Percentiles rank a stretch among this genome's conserved stretches.
phyloP scores from a whole-genome alignment of 2,797 vertebrate species.

The Crypturellus tataupa region DNA sequence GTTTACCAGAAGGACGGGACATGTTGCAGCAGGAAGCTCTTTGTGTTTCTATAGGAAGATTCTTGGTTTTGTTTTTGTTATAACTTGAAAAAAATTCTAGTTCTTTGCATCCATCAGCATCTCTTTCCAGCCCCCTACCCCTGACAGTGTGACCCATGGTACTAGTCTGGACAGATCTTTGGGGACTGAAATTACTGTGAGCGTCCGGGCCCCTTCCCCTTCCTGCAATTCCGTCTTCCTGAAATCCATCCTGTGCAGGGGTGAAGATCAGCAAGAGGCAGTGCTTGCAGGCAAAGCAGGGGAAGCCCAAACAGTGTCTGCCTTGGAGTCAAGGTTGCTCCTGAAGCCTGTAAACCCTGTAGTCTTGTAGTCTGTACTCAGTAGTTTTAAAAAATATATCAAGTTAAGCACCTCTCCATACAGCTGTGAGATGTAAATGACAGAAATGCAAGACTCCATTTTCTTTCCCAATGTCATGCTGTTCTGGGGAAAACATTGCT shows the following conservation, averaged over 20 bases:
- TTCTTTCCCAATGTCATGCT: neutral
- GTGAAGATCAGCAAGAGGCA: slow-evolving; percentile 1
- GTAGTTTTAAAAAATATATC: neutral
- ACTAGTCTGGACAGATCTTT: neutral
- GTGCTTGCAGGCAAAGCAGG: neutral
- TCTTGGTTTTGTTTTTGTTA: neutral
- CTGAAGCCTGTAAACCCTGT: neutral
- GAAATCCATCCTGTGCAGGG: slow-evolving; percentile 60
- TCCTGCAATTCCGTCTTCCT: slow-evolving; percentile 58
- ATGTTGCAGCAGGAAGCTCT: neutral
- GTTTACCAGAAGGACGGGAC: neutral
- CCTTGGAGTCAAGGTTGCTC: neutral
- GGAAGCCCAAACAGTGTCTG: neutral
- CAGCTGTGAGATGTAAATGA: neutral
- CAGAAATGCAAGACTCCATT: neutral
- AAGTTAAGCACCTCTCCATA: neutral
- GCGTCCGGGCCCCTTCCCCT: slow-evolving; percentile 30
- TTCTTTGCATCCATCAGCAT: neutral
- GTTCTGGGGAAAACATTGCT: neutral
- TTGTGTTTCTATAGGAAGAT: neutral
- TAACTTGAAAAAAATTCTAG: neutral
- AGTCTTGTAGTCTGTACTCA: neutral
- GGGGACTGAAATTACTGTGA: neutral
- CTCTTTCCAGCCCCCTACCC: neutral
- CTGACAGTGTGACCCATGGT: neutral